A percentile compares a stretch with the other conserved stretches of the same genome.
Evolutionary conservation across 2,888 invertebrate genomes (phyloP).

Genomic region (Julus scanicus): DNA sequence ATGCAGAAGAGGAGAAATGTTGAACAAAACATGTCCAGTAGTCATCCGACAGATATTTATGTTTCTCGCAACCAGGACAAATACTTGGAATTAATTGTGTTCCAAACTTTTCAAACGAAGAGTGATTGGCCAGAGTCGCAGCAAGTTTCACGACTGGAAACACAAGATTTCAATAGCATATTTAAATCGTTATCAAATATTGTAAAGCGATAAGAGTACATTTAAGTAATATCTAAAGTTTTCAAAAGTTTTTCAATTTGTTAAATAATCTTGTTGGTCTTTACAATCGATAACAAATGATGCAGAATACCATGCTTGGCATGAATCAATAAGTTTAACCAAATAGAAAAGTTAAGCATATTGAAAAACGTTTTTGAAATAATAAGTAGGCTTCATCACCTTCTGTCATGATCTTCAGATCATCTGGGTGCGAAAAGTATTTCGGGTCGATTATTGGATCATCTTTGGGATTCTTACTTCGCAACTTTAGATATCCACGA

Average conservation of each 20-base stretch:
- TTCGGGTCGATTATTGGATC: conserved; percentile 37
- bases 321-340: too few relatives aligned
- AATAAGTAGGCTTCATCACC: background rate
- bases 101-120: background rate
- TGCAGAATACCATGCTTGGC: background rate
- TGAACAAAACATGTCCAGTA: background rate
- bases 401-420: background rate
- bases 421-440: background rate
- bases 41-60: background rate
- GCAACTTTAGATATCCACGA: background rate
- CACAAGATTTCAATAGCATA: too few relatives aligned
- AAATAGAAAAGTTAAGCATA: too few relatives aligned
- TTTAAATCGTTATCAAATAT: too few relatives aligned
- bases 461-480: conserved; percentile 26
- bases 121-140: background rate
- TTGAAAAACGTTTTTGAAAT: too few relatives aligned
- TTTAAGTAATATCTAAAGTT: too few relatives aligned
- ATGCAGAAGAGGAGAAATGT: background rate
- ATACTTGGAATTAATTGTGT: background rate
- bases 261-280: background rate
- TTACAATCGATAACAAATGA: background rate
- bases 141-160: background rate
- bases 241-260: too few relatives aligned
- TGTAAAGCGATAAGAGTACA: too few relatives aligned
- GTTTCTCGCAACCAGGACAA: background rate